Base-by-base conservation (phyloP, 2,888 invertebrate species). In the Pseudococcus longispinus region DNA sequence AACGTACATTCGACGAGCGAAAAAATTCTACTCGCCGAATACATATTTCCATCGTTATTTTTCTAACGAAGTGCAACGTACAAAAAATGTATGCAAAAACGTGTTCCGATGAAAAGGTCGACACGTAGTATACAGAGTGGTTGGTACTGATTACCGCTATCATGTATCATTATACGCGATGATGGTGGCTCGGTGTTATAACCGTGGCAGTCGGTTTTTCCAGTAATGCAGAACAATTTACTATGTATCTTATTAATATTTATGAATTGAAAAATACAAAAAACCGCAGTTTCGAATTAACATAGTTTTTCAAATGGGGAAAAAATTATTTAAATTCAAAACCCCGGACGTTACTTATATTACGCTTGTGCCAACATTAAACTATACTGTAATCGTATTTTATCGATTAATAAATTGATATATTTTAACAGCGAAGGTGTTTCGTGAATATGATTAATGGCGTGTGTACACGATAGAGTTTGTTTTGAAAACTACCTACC, bases 361-460 rank as follows among this genome's bases (percentile, higher is more conserved):
- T 32, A 74, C 74, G n/a, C n/a, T 46, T 37, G 26, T 37, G 37
- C 32, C n/a, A 74, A 74, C 32, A 74, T 37, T 32, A 37, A 74
- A 74, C 51, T 51, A 8, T 37, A 37, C 74, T 74, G 37, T 74
- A 74, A 74, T 74, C 74, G 37, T 32, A 32, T 74, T 74, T 74
- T 74, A 74, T 74, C 74, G 74, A 74, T 74, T 74, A 74, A 74
- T 37, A 74, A 74, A 74, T 74, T 74, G 74, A 74, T 74, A 74
- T 74, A 37, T 74, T 74, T 29, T 29, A 74, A 74, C 29, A 74
- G 37, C 37, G 15, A n/a, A 74, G 74, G 74, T 37, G 74, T 32
- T 74, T 32, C n/a, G 74, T n/a, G 37, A 74, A 37, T 74, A 37
- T 74, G 74, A 74, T 74, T 37, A 74, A 74, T 32, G 74, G 29